Evolutionary conservation across 2,113 vertebrate genomes (phyloP).

Genomic region (Maccullochella peelii): DNA sequence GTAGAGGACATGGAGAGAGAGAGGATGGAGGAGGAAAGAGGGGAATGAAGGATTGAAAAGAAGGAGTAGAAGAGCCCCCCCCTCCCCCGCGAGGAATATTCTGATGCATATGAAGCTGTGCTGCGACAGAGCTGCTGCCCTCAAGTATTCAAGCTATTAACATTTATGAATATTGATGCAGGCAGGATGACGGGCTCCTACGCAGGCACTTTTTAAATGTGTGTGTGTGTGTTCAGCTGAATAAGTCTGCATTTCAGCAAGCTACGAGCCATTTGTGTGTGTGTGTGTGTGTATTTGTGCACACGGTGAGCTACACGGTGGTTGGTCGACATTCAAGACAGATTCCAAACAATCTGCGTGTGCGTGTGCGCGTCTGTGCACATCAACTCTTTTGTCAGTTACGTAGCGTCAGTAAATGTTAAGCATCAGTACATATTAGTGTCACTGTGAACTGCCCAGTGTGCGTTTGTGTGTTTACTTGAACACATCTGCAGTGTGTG

Average conservation of each 20-base stretch:
- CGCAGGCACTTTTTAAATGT: conserved; percentile 44
- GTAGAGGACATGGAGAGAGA: neutral
- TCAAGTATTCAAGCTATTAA: conserved; percentile 71
- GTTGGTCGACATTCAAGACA: conserved; percentile 15
- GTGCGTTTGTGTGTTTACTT: neutral
- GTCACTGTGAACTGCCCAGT: conserved; percentile 8
- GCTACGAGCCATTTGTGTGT: neutral
- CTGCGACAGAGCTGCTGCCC: conserved; percentile 66
- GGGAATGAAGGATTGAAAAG: neutral
- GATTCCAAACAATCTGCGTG: conserved; percentile 20
- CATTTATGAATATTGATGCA: conserved; percentile 80
- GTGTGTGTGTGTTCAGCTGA: conserved; percentile 39
- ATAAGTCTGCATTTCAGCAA: conserved; percentile 17
- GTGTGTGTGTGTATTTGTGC: neutral
- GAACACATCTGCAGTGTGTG: neutral
- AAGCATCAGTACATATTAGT: conserved; percentile 20
- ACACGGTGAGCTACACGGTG: neutral
- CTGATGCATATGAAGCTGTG: conserved; percentile 58
- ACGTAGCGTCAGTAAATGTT: conserved; percentile 15
- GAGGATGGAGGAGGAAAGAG: neutral
- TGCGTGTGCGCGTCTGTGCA: neutral
- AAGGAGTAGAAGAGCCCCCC: neutral
- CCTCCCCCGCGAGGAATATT: conserved; percentile 29
- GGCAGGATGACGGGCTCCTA: conserved; percentile 63
- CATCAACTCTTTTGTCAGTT: conserved; percentile 5